Evolutionary conservation across 2,797 vertebrate genomes (phyloP).

Genomic region (Menidia menidia): DNA sequence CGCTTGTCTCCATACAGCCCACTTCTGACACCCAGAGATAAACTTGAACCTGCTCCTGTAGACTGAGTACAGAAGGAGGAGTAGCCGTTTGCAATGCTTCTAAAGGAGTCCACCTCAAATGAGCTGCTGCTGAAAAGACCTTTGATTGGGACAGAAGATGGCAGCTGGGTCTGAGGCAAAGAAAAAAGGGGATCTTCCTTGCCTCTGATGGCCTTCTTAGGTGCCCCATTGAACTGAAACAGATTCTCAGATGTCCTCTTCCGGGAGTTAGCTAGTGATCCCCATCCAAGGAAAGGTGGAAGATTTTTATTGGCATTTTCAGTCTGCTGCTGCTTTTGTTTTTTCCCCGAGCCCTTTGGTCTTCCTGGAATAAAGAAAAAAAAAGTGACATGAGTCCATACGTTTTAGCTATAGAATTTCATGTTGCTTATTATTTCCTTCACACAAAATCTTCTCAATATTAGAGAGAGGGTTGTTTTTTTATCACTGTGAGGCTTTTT

Average conservation of each 20-base stretch:
- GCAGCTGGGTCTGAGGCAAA: constrained; percentile 73
- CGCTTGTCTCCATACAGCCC: constrained; percentile 73
- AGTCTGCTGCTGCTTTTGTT: constrained; percentile 77
- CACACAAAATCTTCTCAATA: background rate
- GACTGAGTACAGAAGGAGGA: constrained; percentile 85
- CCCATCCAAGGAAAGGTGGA: constrained; percentile 87
- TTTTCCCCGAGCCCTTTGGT: constrained; percentile 86
- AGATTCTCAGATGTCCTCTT: constrained; percentile 87
- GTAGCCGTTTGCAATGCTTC: constrained; percentile 91
- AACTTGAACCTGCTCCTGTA: constrained; percentile 72
- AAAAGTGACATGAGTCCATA: background rate
- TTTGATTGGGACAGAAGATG: constrained; percentile 75
- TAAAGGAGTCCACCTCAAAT: constrained; percentile 94
- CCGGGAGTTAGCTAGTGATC: constrained; percentile 82
- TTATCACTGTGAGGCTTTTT: background rate
- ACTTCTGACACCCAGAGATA: constrained; percentile 79
- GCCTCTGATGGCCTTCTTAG: constrained; percentile 84
- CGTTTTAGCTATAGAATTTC: constrained; percentile 5
- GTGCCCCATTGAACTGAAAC: constrained; percentile 88
- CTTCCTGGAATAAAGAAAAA: constrained; percentile 82
- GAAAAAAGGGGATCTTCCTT: constrained; percentile 83
- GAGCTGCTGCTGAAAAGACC: constrained; percentile 88
- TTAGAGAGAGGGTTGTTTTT: background rate
- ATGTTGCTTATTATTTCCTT: background rate
- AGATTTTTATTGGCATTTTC: constrained; percentile 79